Percentiles rank a stretch among this genome's conserved stretches.
These are phyloP conservation scores for Gasterosteus aculeatus DNA, from an alignment of 2,113 vertebrate genomes.

Conservation along the genomic window DNA sequence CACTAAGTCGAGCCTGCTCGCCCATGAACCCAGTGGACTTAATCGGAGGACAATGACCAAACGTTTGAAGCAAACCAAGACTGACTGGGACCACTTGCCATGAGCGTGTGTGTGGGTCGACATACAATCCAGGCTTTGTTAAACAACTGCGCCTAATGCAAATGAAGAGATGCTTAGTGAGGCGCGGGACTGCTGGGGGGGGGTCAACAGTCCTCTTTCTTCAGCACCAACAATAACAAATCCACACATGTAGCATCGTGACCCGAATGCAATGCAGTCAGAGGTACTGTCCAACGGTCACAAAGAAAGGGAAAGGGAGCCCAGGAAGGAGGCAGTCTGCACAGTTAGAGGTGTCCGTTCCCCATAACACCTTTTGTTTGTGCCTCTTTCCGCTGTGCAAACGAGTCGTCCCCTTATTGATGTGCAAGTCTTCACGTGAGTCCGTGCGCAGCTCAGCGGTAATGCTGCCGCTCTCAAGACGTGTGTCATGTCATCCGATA, in stretches of 20 bases:
- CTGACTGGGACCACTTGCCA: slow-evolving; percentile 59
- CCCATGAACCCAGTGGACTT: slow-evolving; percentile 26
- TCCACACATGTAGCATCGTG: slow-evolving; percentile 2
- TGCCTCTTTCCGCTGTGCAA: no score
- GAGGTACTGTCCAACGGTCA: slow-evolving; percentile 16
- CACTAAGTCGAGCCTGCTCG: slow-evolving; percentile 25
- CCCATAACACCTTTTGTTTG: no score
- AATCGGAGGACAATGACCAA: slow-evolving; percentile 60
- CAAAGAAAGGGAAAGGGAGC: neutral
- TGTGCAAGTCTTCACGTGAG: no score
- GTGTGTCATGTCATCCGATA: neutral
- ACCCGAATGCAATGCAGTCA: slow-evolving; percentile 5
- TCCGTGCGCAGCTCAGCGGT: no score
- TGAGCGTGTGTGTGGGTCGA: slow-evolving; percentile 45
- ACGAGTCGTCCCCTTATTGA: no score
- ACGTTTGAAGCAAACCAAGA: slow-evolving; percentile 56
- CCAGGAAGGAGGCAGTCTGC: no score
- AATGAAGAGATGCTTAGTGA: slow-evolving; percentile 64
- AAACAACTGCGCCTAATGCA: slow-evolving; percentile 69
- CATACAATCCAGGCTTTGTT: slow-evolving; percentile 68
- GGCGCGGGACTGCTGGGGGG: slow-evolving; percentile 44
- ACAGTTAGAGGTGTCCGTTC: no score
- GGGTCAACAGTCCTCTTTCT: slow-evolving; percentile 44
- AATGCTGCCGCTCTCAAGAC: no score
- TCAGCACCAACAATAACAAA: neutral